phyloP scores from a whole-genome alignment of 1,140 invertebrate species.

The Atta cephalotes region DNA sequence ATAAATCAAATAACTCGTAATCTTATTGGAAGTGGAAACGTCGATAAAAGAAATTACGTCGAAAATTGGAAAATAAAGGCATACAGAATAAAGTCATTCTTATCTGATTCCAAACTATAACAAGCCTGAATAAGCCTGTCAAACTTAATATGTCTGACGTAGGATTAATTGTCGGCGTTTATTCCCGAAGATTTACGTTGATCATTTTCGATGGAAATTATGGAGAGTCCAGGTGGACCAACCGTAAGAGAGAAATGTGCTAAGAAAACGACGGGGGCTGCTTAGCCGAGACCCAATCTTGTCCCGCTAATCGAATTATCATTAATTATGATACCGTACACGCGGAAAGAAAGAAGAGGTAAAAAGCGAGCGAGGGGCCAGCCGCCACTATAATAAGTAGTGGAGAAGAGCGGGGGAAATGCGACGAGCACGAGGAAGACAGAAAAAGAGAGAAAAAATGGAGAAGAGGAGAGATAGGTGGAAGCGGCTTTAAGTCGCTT shows the following conservation, averaged over 20 bases:
- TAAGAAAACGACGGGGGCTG: conserved; percentile 64
- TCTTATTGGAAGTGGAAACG: not conserved
- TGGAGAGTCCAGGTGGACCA: not conserved
- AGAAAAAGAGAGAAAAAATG: conserved; percentile 63
- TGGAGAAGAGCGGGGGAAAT: conserved; percentile 24
- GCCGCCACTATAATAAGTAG: conserved; percentile 78
- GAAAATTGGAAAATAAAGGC: conserved; percentile 10
- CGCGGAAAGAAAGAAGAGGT: conserved; percentile 48
- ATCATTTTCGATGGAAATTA: conserved; percentile 44
- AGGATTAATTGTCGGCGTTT: conserved; percentile 57
- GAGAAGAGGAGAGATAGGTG: conserved; percentile 69
- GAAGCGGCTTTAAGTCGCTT: conserved; percentile 83
- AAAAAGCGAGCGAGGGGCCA: conserved; percentile 61
- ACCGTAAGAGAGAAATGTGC: conserved; percentile 18
- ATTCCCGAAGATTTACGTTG: conserved; percentile 23
- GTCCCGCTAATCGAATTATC: conserved; percentile 84
- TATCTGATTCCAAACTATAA: conserved; percentile 41
- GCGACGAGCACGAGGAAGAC: conserved; percentile 13
- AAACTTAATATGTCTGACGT: conserved; percentile 50
- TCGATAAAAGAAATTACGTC: not conserved
- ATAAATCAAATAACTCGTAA: conserved; percentile 8
- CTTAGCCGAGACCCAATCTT: conserved; percentile 75
- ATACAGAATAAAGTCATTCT: not conserved
- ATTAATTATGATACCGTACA: conserved; percentile 80
- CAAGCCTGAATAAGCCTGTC: conserved; percentile 48